Evolutionary conservation across 1,140 invertebrate species (phyloP).

Genomic region (Euura saliciscinereae): DNA sequence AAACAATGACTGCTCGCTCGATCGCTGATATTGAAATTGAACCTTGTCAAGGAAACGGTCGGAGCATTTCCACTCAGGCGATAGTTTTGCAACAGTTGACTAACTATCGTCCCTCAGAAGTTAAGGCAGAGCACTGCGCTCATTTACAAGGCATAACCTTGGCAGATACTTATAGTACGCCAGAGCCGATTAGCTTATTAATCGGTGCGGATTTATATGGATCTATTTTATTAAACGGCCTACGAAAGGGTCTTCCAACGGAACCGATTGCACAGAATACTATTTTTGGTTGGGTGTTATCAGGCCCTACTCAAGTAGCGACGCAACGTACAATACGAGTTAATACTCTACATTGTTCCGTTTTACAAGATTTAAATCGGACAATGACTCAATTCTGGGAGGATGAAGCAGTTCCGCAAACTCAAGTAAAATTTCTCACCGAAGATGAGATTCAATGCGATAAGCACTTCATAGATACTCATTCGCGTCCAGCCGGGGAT

Average conservation of each 20-base stretch:
- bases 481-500: neutral
- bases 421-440: neutral
- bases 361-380: constrained; percentile 7
- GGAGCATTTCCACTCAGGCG: too few relatives aligned
- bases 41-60: too few relatives aligned
- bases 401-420: constrained; percentile 6
- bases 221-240: too few relatives aligned
- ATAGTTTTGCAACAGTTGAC: too few relatives aligned
- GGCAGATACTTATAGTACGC: neutral
- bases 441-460: neutral
- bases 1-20: too few relatives aligned
- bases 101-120: neutral
- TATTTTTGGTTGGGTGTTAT: constrained; percentile 19
- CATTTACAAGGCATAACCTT: neutral
- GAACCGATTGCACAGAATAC: constrained; percentile 20
- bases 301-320: constrained; percentile 9
- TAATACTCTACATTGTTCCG: too few relatives aligned
- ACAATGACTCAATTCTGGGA: constrained; percentile 16
- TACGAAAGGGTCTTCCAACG: constrained; percentile 9
- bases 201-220: constrained; percentile 6
- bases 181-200: neutral
- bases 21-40: too few relatives aligned
- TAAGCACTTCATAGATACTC: neutral
- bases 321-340: neutral
- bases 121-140: neutral